A percentile compares a stretch with the other conserved stretches of the same genome.
These are phyloP conservation scores for Dolichopus griseipennis DNA, from an alignment of 2,888 invertebrate species.

Conservation along the genomic window DNA sequence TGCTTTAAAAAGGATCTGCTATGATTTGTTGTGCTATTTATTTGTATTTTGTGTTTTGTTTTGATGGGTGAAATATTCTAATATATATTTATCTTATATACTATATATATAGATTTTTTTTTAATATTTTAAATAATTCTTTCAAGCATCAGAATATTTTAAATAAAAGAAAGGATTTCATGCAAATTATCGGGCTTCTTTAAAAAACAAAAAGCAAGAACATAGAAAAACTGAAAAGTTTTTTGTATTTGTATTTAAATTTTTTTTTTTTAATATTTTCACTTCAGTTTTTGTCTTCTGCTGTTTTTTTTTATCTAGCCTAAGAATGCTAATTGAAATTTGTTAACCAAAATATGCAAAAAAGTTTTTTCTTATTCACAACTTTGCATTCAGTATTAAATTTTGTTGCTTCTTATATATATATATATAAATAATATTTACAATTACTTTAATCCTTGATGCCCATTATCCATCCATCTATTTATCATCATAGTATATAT, in stretches of 20 bases:
- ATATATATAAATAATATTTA: too few relatives aligned
- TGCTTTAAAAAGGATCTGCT: too few relatives aligned
- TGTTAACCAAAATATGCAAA: slow-evolving; percentile 11
- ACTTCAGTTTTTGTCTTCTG: too few relatives aligned
- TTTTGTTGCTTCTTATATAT: not conserved
- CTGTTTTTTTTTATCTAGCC: not conserved
- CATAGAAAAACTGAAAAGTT: not conserved
- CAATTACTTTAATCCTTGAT: slow-evolving; percentile 4
- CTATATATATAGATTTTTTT: too few relatives aligned
- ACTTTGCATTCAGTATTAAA: too few relatives aligned
- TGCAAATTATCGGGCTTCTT: slow-evolving; percentile 7
- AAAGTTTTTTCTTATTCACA: not conserved
- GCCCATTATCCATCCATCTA: not conserved
- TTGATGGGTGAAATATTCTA: too few relatives aligned
- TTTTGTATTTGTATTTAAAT: not conserved
- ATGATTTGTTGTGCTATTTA: too few relatives aligned
- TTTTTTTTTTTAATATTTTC: not conserved
- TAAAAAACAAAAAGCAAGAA: not conserved
- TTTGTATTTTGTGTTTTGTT: too few relatives aligned
- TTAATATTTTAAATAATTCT: too few relatives aligned
- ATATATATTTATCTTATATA: too few relatives aligned
- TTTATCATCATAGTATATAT: not conserved
- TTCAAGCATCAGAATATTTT: too few relatives aligned
- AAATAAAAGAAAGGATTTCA: slow-evolving; percentile 8
- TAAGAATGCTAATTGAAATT: slow-evolving; percentile 10